Evolutionary conservation across 2,113 vertebrate species (phyloP), one percentile per base, ranked within the genome.

Genomic region (Corynorhinus townsendii): DNA sequence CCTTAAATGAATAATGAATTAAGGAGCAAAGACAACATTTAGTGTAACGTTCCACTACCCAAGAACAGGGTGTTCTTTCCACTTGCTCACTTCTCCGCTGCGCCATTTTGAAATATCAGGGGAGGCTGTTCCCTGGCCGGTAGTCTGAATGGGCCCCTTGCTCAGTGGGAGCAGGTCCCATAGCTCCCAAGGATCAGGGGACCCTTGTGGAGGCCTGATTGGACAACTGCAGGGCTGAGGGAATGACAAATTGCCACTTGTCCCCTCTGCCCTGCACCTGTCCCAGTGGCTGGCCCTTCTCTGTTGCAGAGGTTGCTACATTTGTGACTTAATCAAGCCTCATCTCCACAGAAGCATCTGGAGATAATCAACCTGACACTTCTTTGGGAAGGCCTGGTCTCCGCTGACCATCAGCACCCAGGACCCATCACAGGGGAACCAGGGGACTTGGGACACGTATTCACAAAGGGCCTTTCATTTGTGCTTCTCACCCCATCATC

Each of bases 81-180:
- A 30, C 17, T 7, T 15, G 3, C 30, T 83, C 28, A 26, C 5
- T 33, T 38, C 52, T 56, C 38, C 56, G 26, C 35, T 24, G 43
- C 3, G 1, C 82, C 82, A 43, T n/a, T 71, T 69, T 40, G 30
- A 77, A 76, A 77, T 33, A 59, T 14, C 17, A 30, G 2, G 1
- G 28, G 10, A 3, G 28, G 38, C 43, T 71, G 68, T 24, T 33
- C 5, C 43, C 90, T 28, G 17, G 40, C 40, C 20, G 30, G 11
- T 3, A 11, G 11, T 22, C 28, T 20, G 28, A 10, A 35, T 2
- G 0, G 24, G 11, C 11, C 10, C n/a, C 4, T 33, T 35, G n/a
- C 24, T 71, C 20, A 7, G 28, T 40, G n/a, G 77, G n/a, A 9
- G 3, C 7, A 7, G 45, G 19, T 9, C 35, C 12, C 54, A 73